These are phyloP conservation scores for Falco punctatus DNA, from an alignment of 2,113 vertebrate species.

Conservation along the genomic window DNA sequence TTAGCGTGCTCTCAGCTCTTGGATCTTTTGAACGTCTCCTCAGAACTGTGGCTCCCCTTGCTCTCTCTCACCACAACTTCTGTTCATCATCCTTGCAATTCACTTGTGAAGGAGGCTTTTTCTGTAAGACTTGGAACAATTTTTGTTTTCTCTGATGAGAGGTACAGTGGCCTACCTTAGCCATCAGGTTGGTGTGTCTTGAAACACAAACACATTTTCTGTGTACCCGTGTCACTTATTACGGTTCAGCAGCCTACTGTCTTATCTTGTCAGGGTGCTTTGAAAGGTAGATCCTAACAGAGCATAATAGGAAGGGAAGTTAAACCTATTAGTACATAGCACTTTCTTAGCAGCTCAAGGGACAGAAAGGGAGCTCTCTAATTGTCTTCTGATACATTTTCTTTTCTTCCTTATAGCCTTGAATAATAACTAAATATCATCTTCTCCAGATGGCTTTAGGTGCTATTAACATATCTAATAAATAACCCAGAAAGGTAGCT, in stretches of 20 bases:
- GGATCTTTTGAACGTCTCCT: neutral
- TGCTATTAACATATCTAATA: neutral
- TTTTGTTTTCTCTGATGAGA: neutral
- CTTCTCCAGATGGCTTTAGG: neutral
- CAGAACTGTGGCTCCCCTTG: neutral
- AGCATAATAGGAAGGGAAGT: neutral
- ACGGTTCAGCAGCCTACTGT: neutral
- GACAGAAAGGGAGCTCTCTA: neutral
- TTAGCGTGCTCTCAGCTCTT: neutral
- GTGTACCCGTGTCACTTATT: neutral
- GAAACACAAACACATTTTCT: neutral
- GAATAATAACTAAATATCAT: neutral
- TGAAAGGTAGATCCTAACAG: conserved; percentile 21
- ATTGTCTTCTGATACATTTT: neutral
- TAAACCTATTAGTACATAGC: neutral
- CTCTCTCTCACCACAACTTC: neutral
- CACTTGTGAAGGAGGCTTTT: neutral
- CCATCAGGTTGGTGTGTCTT: neutral
- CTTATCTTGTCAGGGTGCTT: neutral
- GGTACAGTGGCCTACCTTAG: neutral
- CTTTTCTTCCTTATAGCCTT: neutral
- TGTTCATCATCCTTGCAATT: neutral
- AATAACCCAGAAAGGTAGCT: neutral
- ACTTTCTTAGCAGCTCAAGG: neutral
- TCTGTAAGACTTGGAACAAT: neutral